phyloP scores from a whole-genome alignment of 2,888 invertebrate species.

The Amaurobius ferox region DNA sequence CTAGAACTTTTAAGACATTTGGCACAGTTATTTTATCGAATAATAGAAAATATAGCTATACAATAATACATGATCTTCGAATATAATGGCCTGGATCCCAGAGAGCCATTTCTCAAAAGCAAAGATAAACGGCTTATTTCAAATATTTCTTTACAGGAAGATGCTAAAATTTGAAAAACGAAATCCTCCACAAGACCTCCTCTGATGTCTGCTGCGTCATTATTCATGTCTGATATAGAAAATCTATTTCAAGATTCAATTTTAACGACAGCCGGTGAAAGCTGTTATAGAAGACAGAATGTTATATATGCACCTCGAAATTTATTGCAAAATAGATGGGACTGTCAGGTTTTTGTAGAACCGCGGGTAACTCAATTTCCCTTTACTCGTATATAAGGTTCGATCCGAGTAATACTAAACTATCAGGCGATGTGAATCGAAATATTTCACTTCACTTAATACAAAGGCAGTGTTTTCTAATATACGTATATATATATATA shows the following conservation, averaged over 20 bases:
- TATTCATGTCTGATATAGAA: not conserved
- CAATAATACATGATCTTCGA: not conserved
- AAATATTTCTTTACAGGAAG: not conserved
- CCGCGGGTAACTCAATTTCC: not conserved
- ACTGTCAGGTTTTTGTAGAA: not conserved
- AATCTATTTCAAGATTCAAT: not conserved
- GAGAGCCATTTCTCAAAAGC: not conserved
- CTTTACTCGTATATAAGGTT: not conserved
- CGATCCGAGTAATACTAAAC: no score
- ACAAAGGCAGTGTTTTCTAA: no score
- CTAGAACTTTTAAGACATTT: no score
- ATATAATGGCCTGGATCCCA: not conserved
- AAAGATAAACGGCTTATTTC: not conserved
- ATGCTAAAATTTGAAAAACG: not conserved
- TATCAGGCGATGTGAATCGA: no score
- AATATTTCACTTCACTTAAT: no score
- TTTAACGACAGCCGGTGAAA: not conserved
- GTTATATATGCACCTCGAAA: not conserved
- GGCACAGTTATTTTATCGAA: not conserved
- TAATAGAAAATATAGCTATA: not conserved
- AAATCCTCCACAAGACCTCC: conserved; percentile 3
- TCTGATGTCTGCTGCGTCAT: not conserved
- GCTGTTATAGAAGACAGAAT: not conserved
- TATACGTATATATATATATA: no score
- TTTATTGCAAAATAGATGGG: not conserved